phyloP scores from a whole-genome alignment of 2,797 vertebrate genomes.

The Glossophaga mutica region DNA sequence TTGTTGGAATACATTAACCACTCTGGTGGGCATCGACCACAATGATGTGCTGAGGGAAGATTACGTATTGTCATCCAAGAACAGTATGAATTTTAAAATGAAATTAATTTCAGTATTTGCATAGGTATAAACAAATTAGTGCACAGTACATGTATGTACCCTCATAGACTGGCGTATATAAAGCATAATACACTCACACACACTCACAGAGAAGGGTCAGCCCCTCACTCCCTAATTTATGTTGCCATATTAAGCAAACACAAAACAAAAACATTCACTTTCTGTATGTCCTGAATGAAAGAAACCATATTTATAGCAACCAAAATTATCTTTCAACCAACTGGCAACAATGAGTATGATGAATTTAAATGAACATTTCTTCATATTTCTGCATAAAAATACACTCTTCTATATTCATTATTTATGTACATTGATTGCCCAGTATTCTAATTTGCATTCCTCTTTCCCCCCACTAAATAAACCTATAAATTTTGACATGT shows the following conservation, averaged over 20 bases:
- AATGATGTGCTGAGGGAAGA: too few species aligned
- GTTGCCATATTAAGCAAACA: neutral
- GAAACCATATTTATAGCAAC: neutral
- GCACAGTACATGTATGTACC: neutral
- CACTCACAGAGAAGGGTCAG: neutral
- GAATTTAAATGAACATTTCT: neutral
- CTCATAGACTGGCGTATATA: neutral
- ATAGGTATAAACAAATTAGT: accelerated
- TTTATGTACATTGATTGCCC: neutral
- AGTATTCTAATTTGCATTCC: too few species aligned
- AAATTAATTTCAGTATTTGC: neutral
- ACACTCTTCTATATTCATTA: neutral
- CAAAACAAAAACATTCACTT: neutral
- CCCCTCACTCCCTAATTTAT: neutral
- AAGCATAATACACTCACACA: neutral
- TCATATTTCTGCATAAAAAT: neutral
- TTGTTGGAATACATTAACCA: too few species aligned
- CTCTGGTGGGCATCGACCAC: too few species aligned
- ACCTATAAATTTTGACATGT: too few species aligned
- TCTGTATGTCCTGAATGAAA: neutral
- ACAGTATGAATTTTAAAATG: neutral
- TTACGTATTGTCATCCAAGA: too few species aligned
- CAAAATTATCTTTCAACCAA: neutral
- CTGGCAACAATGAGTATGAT: neutral
- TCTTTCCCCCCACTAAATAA: too few species aligned